phyloP scores from a whole-genome alignment of 2,113 vertebrate genomes.

The Thunnus thynnus region DNA sequence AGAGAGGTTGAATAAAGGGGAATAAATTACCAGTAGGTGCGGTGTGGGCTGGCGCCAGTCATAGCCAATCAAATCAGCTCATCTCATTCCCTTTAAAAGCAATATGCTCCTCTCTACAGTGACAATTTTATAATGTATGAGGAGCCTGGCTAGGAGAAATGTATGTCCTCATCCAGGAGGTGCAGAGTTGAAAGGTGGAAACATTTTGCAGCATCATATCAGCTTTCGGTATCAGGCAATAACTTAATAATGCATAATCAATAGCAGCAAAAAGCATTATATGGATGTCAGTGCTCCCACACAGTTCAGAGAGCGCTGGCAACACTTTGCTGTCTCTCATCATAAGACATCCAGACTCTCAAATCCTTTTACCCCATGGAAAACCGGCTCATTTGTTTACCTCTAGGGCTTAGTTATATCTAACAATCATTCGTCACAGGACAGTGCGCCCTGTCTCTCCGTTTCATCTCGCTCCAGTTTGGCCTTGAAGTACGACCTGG shows the following conservation, averaged over 20 bases:
- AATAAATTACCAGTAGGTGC: conserved; percentile 40
- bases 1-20: conserved; percentile 12
- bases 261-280: not conserved
- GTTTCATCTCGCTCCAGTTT: conserved; percentile 75
- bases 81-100: conserved; percentile 45
- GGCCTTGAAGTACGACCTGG: conserved; percentile 73
- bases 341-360: conserved; percentile 49
- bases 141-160: conserved; percentile 34
- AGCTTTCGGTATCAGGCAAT: conserved; percentile 37
- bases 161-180: conserved; percentile 41
- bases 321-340: conserved; percentile 51
- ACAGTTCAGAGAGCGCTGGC: not conserved
- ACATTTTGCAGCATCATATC: conserved; percentile 23
- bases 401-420: conserved; percentile 60
- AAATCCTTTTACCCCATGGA: conserved; percentile 61
- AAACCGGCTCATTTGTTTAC: conserved; percentile 72
- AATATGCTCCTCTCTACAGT: conserved; percentile 2
- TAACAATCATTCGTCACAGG: conserved; percentile 72
- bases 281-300: not conserved
- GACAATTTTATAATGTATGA: conserved; percentile 40
- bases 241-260: conserved; percentile 36
- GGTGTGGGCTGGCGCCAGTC: conserved; percentile 18
- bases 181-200: conserved; percentile 48
- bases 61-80: conserved; percentile 34
- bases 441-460: conserved; percentile 27